Conservation (phyloP, 1,140 invertebrate genomes). For the Drosophila nigrodunni region DNA sequence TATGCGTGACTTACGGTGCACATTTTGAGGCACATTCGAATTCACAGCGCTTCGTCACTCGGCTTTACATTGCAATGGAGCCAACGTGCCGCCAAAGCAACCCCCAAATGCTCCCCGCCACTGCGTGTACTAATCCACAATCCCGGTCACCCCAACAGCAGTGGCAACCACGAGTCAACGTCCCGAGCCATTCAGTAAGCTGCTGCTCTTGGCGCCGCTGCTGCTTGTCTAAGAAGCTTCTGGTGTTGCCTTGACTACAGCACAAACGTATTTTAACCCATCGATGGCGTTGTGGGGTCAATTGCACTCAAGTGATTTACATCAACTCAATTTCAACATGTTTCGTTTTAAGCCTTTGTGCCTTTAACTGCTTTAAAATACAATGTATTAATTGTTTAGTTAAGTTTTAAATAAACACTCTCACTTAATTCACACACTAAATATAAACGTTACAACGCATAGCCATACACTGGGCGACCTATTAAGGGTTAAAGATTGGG, state of each 20-base stretch:
- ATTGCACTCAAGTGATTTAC: not conserved
- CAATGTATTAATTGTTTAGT: too few species aligned
- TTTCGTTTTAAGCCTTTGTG: too few species aligned
- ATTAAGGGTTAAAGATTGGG: slow-evolving; percentile 13
- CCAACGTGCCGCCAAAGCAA: slow-evolving; percentile 41
- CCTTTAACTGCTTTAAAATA: too few species aligned
- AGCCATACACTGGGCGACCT: not conserved
- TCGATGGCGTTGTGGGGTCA: not conserved
- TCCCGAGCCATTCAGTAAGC: slow-evolving; percentile 9
- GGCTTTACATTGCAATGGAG: slow-evolving; percentile 19
- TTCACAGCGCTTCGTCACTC: slow-evolving; percentile 11
- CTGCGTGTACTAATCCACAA: not conserved
- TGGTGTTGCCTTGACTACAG: slow-evolving; percentile 1
- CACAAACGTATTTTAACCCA: slow-evolving; percentile 3
- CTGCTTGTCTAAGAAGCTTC: not conserved
- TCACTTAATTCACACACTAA: not conserved
- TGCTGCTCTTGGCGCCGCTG: not conserved
- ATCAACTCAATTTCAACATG: not conserved
- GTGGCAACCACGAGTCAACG: slow-evolving; percentile 13
- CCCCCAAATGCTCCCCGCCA: not conserved
- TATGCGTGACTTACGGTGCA: slow-evolving; percentile 50
- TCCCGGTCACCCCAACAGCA: not conserved
- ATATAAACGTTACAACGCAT: not conserved
- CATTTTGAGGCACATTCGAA: slow-evolving; percentile 39
- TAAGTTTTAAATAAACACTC: not conserved